These are phyloP conservation scores for Lymantria dispar DNA, from an alignment of 2,888 invertebrate genomes.

Conservation along the genomic window DNA sequence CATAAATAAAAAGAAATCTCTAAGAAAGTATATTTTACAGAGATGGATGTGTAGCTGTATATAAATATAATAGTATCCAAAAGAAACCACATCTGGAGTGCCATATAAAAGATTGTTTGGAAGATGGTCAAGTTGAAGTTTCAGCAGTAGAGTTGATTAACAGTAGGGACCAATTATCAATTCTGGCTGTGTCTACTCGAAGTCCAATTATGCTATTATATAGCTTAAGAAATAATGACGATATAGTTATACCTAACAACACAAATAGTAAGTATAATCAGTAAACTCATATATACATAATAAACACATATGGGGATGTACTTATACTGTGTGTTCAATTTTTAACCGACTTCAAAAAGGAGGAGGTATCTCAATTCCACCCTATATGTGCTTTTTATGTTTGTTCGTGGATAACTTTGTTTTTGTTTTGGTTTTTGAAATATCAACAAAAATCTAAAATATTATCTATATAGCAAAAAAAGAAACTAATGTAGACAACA, in stretches of 20 bases:
- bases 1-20: too few relatives aligned
- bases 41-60: constrained; percentile 64
- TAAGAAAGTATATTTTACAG: constrained; percentile 42
- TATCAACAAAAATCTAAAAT: too few relatives aligned
- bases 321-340: too few relatives aligned
- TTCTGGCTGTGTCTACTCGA: constrained; percentile 53
- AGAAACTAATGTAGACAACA: too few relatives aligned
- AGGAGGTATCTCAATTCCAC: too few relatives aligned
- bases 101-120: constrained; percentile 58
- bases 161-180: constrained; percentile 25
- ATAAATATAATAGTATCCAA: constrained; percentile 35
- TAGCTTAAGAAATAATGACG: constrained; percentile 10
- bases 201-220: constrained; percentile 42
- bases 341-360: too few relatives aligned
- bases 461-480: too few relatives aligned
- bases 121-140: constrained; percentile 59
- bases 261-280: constrained; percentile 15
- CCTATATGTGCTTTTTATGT: too few relatives aligned
- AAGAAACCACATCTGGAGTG: constrained; percentile 44
- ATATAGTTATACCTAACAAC: constrained; percentile 7
- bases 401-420: too few relatives aligned
- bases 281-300: background rate
- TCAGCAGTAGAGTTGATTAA: constrained; percentile 59
- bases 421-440: too few relatives aligned
- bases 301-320: too few relatives aligned